Evolutionary conservation across 2,888 invertebrate genomes (phyloP).

Genomic region (Ethmia dodecea): DNA sequence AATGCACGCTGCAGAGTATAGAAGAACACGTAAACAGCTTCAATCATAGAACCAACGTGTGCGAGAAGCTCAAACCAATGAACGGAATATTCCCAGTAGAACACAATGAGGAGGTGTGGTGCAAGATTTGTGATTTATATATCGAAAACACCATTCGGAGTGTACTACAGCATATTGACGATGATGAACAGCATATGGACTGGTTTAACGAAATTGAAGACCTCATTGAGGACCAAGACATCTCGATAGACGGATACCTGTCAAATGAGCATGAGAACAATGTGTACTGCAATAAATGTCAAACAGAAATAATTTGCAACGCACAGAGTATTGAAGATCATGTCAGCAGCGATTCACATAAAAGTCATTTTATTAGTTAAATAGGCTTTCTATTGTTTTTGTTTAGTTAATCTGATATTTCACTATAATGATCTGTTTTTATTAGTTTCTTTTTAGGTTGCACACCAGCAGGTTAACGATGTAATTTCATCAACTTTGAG

Average conservation of each 20-base stretch:
- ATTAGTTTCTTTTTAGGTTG: too few species aligned
- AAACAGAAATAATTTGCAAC: conserved; percentile 37
- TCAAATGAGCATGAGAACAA: conserved; percentile 39
- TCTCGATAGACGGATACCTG: conserved; percentile 37
- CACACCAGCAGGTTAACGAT: too few species aligned
- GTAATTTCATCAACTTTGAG: too few species aligned
- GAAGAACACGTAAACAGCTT: conserved; percentile 47
- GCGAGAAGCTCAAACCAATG: conserved; percentile 41
- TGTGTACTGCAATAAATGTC: conserved; percentile 48
- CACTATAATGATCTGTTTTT: too few species aligned
- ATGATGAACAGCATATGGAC: conserved; percentile 38
- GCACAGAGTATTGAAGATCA: conserved; percentile 37
- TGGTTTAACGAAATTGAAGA: conserved; percentile 52
- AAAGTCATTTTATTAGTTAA: conserved; percentile 26
- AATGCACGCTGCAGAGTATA: conserved; percentile 36
- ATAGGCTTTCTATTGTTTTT: too few species aligned
- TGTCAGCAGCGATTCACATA: conserved; percentile 41
- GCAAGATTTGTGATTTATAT: conserved; percentile 45
- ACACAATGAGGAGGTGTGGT: conserved; percentile 43
- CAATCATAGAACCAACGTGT: conserved; percentile 39
- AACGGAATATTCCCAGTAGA: conserved; percentile 44
- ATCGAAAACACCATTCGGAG: conserved; percentile 36
- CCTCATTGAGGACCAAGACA: conserved; percentile 38
- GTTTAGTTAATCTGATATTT: too few species aligned
- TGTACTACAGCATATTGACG: conserved; percentile 43